Evolutionary conservation across 1,140 invertebrate genomes (phyloP).

Genomic region (Tetragonula clypearis): DNA sequence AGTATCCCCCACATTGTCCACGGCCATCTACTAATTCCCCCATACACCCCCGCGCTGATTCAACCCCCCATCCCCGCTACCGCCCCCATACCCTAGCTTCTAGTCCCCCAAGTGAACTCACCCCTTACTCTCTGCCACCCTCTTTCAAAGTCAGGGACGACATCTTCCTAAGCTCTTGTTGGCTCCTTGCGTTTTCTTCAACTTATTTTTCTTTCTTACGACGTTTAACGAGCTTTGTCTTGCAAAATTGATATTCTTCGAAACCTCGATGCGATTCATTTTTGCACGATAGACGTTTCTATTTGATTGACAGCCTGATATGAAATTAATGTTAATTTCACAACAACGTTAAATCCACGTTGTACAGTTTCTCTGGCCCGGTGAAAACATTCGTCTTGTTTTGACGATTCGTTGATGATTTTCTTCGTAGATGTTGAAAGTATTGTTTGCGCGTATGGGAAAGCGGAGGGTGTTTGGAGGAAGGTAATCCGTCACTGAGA

Average conservation of each 20-base stretch:
- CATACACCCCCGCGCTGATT: slow-evolving; percentile 79
- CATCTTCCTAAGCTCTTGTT: slow-evolving; percentile 31
- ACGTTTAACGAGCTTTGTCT: not conserved
- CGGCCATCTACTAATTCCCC: slow-evolving; percentile 80
- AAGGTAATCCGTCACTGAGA: slow-evolving; percentile 28
- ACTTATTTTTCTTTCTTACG: not conserved
- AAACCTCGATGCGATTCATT: not conserved
- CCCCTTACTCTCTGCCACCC: slow-evolving; percentile 55
- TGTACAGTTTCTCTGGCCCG: not conserved
- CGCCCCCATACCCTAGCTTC: slow-evolving; percentile 53
- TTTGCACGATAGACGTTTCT: not conserved
- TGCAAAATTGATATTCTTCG: not conserved
- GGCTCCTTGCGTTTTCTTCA: not conserved
- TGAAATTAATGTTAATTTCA: not conserved
- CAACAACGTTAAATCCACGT: not conserved
- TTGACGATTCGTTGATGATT: not conserved
- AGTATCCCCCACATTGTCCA: slow-evolving; percentile 82
- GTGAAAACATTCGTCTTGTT: not conserved
- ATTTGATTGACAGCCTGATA: not conserved
- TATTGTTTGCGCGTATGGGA: not conserved
- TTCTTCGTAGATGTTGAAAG: not conserved
- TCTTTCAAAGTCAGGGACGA: slow-evolving; percentile 76
- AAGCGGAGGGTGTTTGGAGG: slow-evolving; percentile 22
- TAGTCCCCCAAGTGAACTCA: slow-evolving; percentile 57
- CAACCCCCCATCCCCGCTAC: slow-evolving; percentile 70